These are phyloP conservation scores for Diadema setosum DNA, from an alignment of 35 echinoderm and acorn worm genomes.

Conservation along the genomic window DNA sequence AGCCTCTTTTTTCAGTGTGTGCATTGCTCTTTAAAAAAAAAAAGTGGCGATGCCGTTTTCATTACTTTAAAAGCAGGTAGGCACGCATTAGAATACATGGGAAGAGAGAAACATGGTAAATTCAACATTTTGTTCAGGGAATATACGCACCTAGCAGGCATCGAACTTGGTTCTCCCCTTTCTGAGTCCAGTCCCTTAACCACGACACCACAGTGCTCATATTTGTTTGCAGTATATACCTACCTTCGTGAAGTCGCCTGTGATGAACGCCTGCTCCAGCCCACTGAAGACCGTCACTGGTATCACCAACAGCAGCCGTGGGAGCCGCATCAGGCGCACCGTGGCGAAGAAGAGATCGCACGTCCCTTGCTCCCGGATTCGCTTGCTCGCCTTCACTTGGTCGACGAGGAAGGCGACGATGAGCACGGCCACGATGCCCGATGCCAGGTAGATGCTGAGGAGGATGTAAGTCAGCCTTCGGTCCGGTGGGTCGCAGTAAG, in stretches of 20 bases:
- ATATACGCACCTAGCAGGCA: too few relatives aligned
- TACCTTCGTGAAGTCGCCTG: constrained; percentile 95
- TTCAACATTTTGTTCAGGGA: too few relatives aligned
- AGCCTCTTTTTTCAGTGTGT: too few relatives aligned
- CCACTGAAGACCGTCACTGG: constrained; percentile 90
- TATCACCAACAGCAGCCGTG: constrained; percentile 55
- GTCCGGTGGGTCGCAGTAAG: constrained; percentile 75
- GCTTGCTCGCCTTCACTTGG: constrained; percentile 20
- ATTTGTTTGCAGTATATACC: too few relatives aligned
- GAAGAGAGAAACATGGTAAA: too few relatives aligned
- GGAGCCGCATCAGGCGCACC: constrained; percentile 46
- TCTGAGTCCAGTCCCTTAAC: not conserved
- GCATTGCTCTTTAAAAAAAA: too few relatives aligned
- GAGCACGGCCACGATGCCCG: constrained; percentile 61
- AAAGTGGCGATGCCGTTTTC: too few relatives aligned
- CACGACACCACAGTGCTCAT: not conserved
- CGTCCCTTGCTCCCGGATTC: constrained; percentile 11
- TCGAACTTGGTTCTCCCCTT: not conserved
- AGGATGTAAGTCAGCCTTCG: constrained; percentile 57
- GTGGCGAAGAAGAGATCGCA: constrained; percentile 75
- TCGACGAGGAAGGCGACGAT: constrained; percentile 60
- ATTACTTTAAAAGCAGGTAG: too few relatives aligned
- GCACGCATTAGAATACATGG: too few relatives aligned
- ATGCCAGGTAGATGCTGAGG: constrained; percentile 63
- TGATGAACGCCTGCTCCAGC: constrained; percentile 92